Conservation (phyloP, 2,888 invertebrate species). For the Eupsilia transversa region DNA sequence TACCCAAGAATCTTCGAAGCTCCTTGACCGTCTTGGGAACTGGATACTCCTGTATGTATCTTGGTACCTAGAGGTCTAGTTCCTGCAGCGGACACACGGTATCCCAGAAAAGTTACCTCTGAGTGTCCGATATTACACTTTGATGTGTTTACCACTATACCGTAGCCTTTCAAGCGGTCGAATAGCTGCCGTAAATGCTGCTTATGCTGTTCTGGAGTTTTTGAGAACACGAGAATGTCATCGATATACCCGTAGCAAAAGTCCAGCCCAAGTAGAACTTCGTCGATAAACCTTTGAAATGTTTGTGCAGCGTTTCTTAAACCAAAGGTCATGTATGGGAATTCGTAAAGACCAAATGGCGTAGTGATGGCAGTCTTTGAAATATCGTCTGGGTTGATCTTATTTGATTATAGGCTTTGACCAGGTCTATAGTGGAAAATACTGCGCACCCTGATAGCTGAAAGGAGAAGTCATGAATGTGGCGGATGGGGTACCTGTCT, state of each 20-base stretch:
- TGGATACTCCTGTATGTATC: too few relatives aligned
- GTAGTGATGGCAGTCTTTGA: neutral
- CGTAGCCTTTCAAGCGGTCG: neutral
- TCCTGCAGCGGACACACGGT: neutral
- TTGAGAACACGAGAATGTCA: neutral
- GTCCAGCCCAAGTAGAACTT: neutral
- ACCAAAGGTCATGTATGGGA: neutral
- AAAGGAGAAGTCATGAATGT: neutral
- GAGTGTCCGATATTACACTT: neutral
- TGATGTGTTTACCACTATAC: neutral
- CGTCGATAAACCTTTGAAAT: neutral
- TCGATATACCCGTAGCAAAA: neutral
- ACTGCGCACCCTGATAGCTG: neutral
- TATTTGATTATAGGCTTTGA: neutral
- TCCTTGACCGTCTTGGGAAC: neutral
- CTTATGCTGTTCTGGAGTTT: neutral
- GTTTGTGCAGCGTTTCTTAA: neutral
- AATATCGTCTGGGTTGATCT: neutral
- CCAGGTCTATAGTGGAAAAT: neutral
- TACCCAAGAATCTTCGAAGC: neutral
- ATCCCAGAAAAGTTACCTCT: neutral
- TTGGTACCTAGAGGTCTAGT: too few relatives aligned
- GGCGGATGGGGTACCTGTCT: neutral
- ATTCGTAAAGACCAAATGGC: neutral
- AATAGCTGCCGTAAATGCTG: neutral